Conservation (phyloP, 64 coral and sea anemone genomes). For the Anthopleura sola region DNA sequence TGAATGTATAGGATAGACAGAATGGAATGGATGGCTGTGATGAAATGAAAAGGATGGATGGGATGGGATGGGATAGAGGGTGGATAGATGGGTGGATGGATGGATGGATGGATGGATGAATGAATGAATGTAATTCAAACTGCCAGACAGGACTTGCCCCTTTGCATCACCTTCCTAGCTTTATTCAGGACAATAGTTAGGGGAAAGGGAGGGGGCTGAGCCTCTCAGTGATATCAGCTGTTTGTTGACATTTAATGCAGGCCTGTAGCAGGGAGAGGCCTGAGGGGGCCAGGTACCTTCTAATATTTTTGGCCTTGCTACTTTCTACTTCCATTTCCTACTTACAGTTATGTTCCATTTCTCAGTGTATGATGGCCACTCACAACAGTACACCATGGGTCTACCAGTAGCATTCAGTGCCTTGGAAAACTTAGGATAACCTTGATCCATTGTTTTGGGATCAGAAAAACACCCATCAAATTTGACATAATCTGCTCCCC, state of each 20-base stretch:
- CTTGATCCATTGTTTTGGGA: constrained; percentile 39
- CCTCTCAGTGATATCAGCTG: too few relatives aligned
- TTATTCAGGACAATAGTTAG: too few relatives aligned
- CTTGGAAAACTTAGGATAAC: constrained; percentile 66
- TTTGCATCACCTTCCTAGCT: too few relatives aligned
- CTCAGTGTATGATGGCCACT: constrained; percentile 67
- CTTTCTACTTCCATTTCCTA: too few relatives aligned
- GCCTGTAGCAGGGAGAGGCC: too few relatives aligned
- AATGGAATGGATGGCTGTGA: not conserved
- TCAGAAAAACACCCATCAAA: constrained; percentile 84
- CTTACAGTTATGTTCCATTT: not conserved
- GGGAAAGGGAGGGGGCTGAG: too few relatives aligned
- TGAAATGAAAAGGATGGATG: not conserved
- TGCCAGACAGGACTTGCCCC: too few relatives aligned
- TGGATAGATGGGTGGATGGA: not conserved
- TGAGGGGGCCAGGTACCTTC: too few relatives aligned
- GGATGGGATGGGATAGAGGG: not conserved
- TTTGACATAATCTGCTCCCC: constrained; percentile 84
- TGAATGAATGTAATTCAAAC: not conserved
- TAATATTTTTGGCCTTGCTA: too few relatives aligned
- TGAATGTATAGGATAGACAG: not conserved
- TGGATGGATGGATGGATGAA: not conserved
- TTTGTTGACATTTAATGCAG: too few relatives aligned
- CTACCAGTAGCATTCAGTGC: constrained; percentile 86
- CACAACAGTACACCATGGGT: constrained; percentile 70